Conservation (phyloP, 2,113 vertebrate species). For the Leptobrachium leishanense region DNA sequence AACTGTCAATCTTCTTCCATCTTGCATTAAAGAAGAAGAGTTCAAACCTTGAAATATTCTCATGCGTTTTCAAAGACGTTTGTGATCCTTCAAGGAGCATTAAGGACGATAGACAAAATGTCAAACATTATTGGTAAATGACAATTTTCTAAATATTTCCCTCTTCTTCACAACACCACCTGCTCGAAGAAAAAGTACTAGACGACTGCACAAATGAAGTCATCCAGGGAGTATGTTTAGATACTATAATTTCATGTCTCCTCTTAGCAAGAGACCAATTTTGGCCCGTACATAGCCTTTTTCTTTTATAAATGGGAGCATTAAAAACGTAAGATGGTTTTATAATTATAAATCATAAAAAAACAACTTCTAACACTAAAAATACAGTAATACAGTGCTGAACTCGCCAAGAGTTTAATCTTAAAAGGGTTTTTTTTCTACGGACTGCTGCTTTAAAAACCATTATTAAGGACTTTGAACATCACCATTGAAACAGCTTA, state of each 20-base stretch:
- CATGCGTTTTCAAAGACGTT: no score
- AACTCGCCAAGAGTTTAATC: conserved; percentile 34
- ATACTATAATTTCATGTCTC: conserved; percentile 38
- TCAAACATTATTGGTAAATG: no score
- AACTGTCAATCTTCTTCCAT: no score
- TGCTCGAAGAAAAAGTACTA: conserved; percentile 51
- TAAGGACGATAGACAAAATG: no score
- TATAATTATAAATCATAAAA: conserved; percentile 31
- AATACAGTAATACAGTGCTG: conserved; percentile 36
- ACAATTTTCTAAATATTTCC: no score
- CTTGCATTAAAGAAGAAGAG: no score
- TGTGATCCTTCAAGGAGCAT: no score
- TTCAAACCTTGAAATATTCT: no score
- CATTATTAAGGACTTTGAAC: conserved; percentile 47
- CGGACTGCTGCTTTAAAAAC: conserved; percentile 40
- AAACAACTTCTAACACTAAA: conserved; percentile 24
- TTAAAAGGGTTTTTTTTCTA: conserved; percentile 26
- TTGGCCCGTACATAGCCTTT: conserved; percentile 3
- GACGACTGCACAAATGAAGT: conserved; percentile 24
- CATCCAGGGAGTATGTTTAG: conserved; percentile 9
- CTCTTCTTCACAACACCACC: not conserved
- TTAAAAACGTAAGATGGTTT: conserved; percentile 1
- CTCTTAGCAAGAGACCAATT: conserved; percentile 30
- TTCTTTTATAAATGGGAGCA: not conserved
- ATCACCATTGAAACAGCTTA: conserved; percentile 65